Conservation (phyloP, 2,113 vertebrate genomes). For the Anhinga anhinga region DNA sequence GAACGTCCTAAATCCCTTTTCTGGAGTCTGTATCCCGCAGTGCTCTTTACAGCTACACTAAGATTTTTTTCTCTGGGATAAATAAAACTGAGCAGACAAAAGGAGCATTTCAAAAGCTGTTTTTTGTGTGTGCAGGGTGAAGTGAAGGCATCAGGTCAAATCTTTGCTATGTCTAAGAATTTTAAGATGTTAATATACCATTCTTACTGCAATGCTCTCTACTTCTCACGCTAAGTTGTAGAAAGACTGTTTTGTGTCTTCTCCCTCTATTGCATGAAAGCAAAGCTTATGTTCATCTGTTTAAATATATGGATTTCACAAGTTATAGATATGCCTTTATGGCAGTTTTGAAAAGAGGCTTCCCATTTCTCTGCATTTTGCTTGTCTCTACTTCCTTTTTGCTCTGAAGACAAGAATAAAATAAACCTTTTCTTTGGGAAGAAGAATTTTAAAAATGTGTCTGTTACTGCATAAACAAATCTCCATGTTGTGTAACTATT, state of each 20-base stretch:
- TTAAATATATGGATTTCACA: constrained; percentile 29
- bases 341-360: not conserved
- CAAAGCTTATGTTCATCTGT: constrained; percentile 20
- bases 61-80: not conserved
- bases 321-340: not conserved
- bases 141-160: not conserved
- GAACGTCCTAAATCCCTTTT: not conserved
- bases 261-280: not conserved
- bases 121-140: not conserved
- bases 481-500: not conserved
- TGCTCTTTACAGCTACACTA: not conserved
- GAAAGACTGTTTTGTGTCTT: not conserved
- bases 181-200: not conserved
- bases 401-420: not conserved
- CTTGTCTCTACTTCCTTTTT: not conserved
- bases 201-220: not conserved
- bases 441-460: not conserved
- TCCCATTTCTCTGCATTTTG: not conserved
- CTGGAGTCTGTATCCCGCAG: not conserved
- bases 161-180: not conserved
- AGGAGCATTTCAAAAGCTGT: not conserved
- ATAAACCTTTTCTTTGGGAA: not conserved
- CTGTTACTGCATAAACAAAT: not conserved
- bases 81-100: not conserved
- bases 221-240: not conserved